phyloP scores from a whole-genome alignment of 1,140 invertebrate genomes.

The Scaptomyza hsui region DNA sequence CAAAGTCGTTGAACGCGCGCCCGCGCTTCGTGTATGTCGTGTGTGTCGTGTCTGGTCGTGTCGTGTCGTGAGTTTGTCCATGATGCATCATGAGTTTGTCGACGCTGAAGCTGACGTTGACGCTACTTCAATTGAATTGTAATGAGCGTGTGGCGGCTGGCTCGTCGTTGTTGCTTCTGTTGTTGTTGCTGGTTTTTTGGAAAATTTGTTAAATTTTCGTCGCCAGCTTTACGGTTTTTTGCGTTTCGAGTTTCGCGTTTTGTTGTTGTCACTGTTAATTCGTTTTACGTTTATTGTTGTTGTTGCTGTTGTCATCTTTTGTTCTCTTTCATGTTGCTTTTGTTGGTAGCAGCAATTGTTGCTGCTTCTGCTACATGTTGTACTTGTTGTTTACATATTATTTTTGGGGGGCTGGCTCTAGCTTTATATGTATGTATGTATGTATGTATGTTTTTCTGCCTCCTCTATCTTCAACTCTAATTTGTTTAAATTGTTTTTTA shows the following conservation, averaged over 20 bases:
- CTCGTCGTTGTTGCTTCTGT: conserved; percentile 16
- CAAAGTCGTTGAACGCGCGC: conserved; percentile 68
- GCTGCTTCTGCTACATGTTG: conserved; percentile 5
- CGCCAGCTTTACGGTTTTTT: conserved; percentile 70
- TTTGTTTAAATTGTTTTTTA: conserved; percentile 83
- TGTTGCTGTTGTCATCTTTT: conserved; percentile 21
- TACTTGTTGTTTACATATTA: conserved; percentile 5
- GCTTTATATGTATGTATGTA: not conserved
- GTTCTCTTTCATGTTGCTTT: conserved; percentile 1
- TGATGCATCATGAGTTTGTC: conserved; percentile 11
- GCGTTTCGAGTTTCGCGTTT: conserved; percentile 49
- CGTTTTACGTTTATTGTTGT: conserved; percentile 48
- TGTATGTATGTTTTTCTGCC: conserved; percentile 6
- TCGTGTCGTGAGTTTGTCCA: conserved; percentile 6
- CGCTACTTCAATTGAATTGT: conserved; percentile 80
- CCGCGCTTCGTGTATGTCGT: conserved; percentile 37
- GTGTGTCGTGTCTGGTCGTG: no score
- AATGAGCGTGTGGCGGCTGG: conserved; percentile 67
- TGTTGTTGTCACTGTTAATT: conserved; percentile 65
- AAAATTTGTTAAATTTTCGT: conserved; percentile 79
- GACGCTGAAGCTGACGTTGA: conserved; percentile 31
- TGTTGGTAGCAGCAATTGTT: not conserved
- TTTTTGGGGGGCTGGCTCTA: not conserved
- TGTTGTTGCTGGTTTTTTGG: conserved; percentile 30
- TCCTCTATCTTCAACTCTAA: conserved; percentile 71